Conservation (phyloP, 2,888 invertebrate genomes). For the Psylliodes chrysocephalus region DNA sequence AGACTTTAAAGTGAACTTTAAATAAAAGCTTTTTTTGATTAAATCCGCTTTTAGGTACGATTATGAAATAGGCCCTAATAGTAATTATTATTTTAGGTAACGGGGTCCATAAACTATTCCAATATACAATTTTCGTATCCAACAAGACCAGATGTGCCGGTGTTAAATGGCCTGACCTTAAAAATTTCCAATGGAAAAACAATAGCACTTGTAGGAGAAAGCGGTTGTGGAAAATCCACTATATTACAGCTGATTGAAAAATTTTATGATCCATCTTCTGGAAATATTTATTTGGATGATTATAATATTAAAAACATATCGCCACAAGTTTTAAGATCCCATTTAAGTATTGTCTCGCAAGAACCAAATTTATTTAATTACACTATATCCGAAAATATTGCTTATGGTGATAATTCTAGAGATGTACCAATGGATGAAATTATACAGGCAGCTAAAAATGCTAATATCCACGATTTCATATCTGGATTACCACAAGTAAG, state of each 20-base stretch:
- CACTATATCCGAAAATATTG: slow-evolving; percentile 90
- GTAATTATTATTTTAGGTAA: slow-evolving; percentile 49
- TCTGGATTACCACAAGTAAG: slow-evolving; percentile 77
- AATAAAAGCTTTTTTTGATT: too few species aligned
- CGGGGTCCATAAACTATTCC: slow-evolving; percentile 77
- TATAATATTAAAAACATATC: slow-evolving; percentile 54
- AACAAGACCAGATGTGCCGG: slow-evolving; percentile 74
- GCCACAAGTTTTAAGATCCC: slow-evolving; percentile 69
- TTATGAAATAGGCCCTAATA: too few species aligned
- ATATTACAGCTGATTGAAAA: slow-evolving; percentile 84
- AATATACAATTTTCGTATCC: slow-evolving; percentile 82
- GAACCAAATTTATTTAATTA: slow-evolving; percentile 92
- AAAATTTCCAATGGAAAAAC: slow-evolving; percentile 76
- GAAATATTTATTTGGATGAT: slow-evolving; percentile 66
- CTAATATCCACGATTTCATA: slow-evolving; percentile 90
- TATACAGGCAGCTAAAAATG: slow-evolving; percentile 80
- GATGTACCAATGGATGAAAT: slow-evolving; percentile 76
- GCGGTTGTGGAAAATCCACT: slow-evolving; percentile 92
- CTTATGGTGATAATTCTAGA: slow-evolving; percentile 85
- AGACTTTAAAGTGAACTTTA: too few species aligned
- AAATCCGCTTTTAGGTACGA: too few species aligned
- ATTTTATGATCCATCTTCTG: slow-evolving; percentile 81
- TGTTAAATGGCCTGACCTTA: slow-evolving; percentile 75
- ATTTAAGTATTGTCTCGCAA: slow-evolving; percentile 91
- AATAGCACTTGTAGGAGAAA: slow-evolving; percentile 81